Evolutionary conservation across 1,140 invertebrate genomes (phyloP), one percentile per base, ranked within the genome.

Genomic region (Solenopsis fugax): DNA sequence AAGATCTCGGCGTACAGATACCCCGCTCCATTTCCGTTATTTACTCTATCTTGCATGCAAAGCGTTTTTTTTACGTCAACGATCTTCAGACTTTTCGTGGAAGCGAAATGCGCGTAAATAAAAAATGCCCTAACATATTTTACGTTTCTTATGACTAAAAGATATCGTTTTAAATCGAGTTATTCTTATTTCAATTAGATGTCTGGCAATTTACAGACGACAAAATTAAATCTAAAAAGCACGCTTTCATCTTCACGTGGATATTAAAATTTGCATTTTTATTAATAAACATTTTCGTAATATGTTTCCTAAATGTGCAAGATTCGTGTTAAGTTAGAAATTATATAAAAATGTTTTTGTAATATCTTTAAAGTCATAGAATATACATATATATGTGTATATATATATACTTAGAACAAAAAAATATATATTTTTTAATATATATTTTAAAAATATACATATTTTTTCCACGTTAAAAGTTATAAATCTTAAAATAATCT

Each of bases 391-490:
- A 29, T 29, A 29, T 29, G 2, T 29, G 2, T 29, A 2, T 29
- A 29, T 2, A 29, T 29, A 29, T 29, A 29, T 29, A 29, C 2
- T 29, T 29, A 29, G 29, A 29, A 29, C 29, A 29, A 29, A 29
- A 29, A 1, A 29, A 29, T 29, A 29, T 29, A 29, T 29, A 29
- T 29, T 1, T 29, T 1, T 29, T 29, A 29, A 29, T 29, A 29
- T 29, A 29, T 29, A 29, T 29, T 29, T 0, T 29, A 29, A 29
- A 41, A 12, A 24, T 65, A 48, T 21, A 21, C 21, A 48, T 12
- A 56, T 73, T 73, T 73, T 56, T 54, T 37, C 5, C 12, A 16
- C 1, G 3, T 58, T 58, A 75, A 78, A 65, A 21, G 9, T 64
- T 65, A 65, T 16, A 34, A 29, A 29, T 29, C 29, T 29, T 29